Evolutionary conservation across 2,113 vertebrate genomes (phyloP), one percentile per base, ranked within the genome.

Genomic region (Pipa parva): DNA sequence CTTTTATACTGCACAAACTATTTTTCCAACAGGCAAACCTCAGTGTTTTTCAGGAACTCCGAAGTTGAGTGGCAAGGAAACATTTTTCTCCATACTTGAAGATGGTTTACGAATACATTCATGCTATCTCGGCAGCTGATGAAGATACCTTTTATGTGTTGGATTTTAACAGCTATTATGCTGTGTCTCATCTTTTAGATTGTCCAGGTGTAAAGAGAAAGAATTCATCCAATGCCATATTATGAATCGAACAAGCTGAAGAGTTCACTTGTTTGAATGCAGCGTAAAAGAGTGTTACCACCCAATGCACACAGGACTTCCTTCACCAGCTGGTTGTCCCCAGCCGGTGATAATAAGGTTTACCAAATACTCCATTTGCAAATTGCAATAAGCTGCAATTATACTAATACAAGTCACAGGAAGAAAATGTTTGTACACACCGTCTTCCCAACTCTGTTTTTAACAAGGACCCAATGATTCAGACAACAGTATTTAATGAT

Each of bases 11-110:
- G 46, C 31, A 49, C 20, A 50, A 9, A 18, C 31, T 20, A 6
- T 46, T 36, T 45, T 59, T 52, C 56, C 52, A 66, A 48, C 20
- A 27, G 39, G 24, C 50, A 54, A 58, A 49, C 46, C 21, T 15
- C 39, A 36, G 66, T 18, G 7, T 52, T 51, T n/a, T 60, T 51
- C 25, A 13, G 57, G 58, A 31, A 22, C 37, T 69, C 66, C 66
- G 20, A n/a, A 18, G 56, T 27, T 28, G 31, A 39, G 13, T 20
- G 21, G 45, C 17, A 27, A 15, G 57, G 24, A 60, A 60, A 60
- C 15, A 57, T 33, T 8, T 17, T 29, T 45, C 57, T 61, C 58
- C 57, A 46, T 22, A 13, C 25, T 54, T 31, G 26, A 15, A 20
- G 26, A 12, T 22, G 50, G 12, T 25, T 55, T 55, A 55, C 3